These are phyloP conservation scores for Drosophila basisetae DNA, from an alignment of 2,888 invertebrate species.

Conservation along the genomic window DNA sequence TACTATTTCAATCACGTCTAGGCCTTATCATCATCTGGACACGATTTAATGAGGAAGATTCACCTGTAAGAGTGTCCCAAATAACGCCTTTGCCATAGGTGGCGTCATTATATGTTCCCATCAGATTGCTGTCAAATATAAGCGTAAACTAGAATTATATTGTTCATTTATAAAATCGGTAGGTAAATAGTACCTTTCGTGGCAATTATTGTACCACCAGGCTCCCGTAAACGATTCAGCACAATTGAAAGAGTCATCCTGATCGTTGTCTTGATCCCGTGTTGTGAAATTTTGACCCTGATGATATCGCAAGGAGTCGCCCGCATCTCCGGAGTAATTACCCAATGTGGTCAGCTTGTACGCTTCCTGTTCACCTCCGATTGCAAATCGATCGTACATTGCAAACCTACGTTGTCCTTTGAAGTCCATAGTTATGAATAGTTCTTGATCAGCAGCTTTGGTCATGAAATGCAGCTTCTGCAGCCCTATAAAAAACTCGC, in stretches of 20 bases:
- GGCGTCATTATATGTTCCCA: accelerated
- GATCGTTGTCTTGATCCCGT: background rate
- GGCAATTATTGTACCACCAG: accelerated
- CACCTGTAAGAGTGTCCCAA: accelerated
- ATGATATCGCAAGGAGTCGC: accelerated
- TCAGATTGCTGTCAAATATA: background rate
- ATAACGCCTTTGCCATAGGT: accelerated
- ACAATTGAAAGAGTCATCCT: background rate
- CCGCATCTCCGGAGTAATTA: background rate
- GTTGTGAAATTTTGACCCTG: background rate
- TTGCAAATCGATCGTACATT: background rate
- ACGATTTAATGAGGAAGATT: accelerated
- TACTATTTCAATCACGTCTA: background rate
- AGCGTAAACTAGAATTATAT: background rate
- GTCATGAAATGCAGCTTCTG: background rate
- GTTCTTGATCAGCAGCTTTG: background rate
- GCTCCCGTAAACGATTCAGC: accelerated
- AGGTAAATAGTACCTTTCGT: background rate
- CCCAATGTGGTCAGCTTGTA: background rate
- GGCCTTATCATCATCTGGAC: background rate
- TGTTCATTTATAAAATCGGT: background rate
- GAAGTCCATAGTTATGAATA: background rate
- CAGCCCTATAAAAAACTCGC: background rate
- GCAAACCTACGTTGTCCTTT: too few relatives aligned
- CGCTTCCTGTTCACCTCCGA: accelerated